Evolutionary conservation across 2,113 vertebrate species (phyloP).

Genomic region (Meleagris gallopavo): DNA sequence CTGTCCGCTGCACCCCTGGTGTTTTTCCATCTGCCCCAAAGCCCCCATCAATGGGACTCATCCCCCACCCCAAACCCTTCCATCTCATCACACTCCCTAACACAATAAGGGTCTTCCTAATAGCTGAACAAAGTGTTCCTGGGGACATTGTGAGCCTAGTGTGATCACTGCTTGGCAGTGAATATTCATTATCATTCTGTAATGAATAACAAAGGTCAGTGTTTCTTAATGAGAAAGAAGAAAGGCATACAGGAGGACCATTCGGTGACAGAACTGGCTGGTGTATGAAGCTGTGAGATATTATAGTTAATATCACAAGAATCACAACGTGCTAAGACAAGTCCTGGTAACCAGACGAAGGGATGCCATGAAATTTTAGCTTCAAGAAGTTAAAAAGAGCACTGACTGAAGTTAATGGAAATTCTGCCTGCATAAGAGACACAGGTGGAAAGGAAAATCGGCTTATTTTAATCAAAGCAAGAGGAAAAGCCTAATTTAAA

Average conservation of each 20-base stretch:
- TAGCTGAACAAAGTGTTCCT: constrained; percentile 32
- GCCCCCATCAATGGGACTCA: background rate
- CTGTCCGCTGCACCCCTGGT: background rate
- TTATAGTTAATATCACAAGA: constrained; percentile 13
- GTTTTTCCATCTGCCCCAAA: background rate
- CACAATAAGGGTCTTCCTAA: background rate
- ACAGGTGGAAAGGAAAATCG: constrained; percentile 58
- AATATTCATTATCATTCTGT: constrained; percentile 53
- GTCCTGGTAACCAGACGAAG: constrained; percentile 17
- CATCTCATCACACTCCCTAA: background rate
- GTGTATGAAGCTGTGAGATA: background rate
- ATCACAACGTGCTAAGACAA: background rate
- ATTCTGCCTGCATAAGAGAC: constrained; percentile 55
- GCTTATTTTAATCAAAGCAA: constrained; percentile 63
- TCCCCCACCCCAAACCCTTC: background rate
- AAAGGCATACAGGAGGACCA: background rate
- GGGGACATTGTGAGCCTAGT: background rate
- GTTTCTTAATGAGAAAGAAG: constrained; percentile 8
- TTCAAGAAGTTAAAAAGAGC: constrained; percentile 26
- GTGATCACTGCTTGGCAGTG: background rate
- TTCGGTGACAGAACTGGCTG: constrained; percentile 25
- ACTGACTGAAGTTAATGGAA: constrained; percentile 41
- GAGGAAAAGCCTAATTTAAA: constrained; percentile 56
- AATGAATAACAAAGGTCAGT: background rate
- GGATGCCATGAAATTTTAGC: background rate